Percentiles rank a stretch among this genome's conserved stretches.
Conservation (phyloP, 2,797 vertebrate species). For the Hoplostethus mediterraneus region DNA sequence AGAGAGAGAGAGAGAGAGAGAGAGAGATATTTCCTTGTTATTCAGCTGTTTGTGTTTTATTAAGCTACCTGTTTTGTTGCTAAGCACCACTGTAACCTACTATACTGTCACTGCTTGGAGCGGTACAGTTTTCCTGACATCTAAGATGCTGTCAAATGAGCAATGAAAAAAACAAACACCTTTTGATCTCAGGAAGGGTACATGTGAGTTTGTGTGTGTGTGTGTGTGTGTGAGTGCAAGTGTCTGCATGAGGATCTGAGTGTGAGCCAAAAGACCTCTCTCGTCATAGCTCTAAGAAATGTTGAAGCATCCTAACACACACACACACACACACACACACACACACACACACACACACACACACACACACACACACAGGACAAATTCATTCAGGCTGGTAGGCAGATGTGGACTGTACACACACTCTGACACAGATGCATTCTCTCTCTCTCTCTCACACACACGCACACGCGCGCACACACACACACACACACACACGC, state of each 20-base stretch:
- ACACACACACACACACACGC: slow-evolving; percentile 2
- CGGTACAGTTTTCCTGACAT: slow-evolving; percentile 7
- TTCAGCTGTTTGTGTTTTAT: slow-evolving; percentile 37
- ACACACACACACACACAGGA: background rate
- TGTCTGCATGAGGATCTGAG: too few species aligned
- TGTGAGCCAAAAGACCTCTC: slow-evolving; percentile 27
- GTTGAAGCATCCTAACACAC: slow-evolving; percentile 1
- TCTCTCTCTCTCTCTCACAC: too few species aligned
- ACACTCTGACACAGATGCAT: slow-evolving; percentile 2
- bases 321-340: slow-evolving; percentile 16
- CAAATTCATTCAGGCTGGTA: background rate
- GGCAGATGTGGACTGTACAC: background rate
- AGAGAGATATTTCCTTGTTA: slow-evolving; percentile 13
- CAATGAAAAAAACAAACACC: background rate
- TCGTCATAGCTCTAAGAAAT: slow-evolving; percentile 24
- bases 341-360: background rate
- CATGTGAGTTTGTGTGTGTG: background rate
- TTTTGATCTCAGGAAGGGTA: slow-evolving; percentile 25
- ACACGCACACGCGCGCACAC: too few species aligned
- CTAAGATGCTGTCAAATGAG: slow-evolving; percentile 31
- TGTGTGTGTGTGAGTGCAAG: slow-evolving; percentile 19
- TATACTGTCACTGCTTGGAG: slow-evolving; percentile 22
- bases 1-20: background rate
- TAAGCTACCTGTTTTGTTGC: slow-evolving; percentile 21
- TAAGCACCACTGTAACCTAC: background rate